These are phyloP conservation scores for Hoplias malabaricus DNA, from an alignment of 2,113 vertebrate genomes.

Conservation along the genomic window DNA sequence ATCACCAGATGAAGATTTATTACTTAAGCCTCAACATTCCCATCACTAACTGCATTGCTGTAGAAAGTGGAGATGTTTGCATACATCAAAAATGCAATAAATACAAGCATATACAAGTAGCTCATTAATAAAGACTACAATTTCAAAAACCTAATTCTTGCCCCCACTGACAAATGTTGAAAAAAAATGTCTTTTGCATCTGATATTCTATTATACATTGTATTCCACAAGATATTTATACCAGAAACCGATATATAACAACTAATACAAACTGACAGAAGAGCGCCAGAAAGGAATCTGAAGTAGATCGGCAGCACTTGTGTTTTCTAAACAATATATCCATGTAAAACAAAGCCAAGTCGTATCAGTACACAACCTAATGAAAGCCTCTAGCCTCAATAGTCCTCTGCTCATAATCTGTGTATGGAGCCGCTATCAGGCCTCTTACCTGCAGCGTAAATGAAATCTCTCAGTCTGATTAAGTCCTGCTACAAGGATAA, in stretches of 20 bases:
- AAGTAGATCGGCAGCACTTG: not conserved
- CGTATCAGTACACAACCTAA: not conserved
- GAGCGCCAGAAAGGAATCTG: not conserved
- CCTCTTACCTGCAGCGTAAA: constrained; percentile 40
- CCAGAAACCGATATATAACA: no score
- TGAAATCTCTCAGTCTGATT: constrained; percentile 32
- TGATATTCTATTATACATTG: no score
- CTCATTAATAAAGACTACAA: no score
- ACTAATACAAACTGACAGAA: no score
- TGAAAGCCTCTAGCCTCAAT: not conserved
- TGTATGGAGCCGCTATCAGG: not conserved
- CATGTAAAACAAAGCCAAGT: not conserved
- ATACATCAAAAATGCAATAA: not conserved
- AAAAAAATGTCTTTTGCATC: not conserved
- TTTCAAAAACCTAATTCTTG: no score
- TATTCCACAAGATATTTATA: no score
- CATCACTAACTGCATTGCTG: not conserved
- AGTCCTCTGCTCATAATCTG: not conserved
- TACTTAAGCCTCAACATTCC: not conserved
- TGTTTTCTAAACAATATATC: not conserved
- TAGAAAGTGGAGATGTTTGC: not conserved
- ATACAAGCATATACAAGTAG: no score
- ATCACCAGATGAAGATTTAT: constrained; percentile 6
- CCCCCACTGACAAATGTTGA: no score
- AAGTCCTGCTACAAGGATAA: constrained; percentile 37